Evolutionary conservation across 2,113 vertebrate genomes (phyloP).

Genomic region (Daphoenositta chrysoptera): DNA sequence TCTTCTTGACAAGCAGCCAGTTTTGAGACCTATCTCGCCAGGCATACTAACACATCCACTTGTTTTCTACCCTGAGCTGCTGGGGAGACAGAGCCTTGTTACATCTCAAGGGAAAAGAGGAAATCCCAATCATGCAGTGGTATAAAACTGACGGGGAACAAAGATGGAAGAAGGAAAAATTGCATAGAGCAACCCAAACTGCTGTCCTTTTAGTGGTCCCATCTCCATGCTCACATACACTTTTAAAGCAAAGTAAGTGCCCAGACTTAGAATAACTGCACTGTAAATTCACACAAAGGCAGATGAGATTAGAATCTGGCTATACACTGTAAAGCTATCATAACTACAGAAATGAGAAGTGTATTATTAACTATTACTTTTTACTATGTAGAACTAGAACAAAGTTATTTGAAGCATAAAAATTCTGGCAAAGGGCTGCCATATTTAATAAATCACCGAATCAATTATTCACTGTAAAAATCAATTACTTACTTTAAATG

Average conservation of each 20-base stretch:
- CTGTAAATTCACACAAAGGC: neutral
- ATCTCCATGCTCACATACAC: neutral
- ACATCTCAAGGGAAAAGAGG: neutral
- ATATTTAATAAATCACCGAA: conserved; percentile 59
- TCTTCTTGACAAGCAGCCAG: conserved; percentile 49
- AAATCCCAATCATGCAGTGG: neutral
- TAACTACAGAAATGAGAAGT: conserved; percentile 7
- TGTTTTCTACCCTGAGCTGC: neutral
- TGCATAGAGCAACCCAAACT: neutral
- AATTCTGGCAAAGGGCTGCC: conserved; percentile 29
- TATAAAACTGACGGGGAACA: neutral
- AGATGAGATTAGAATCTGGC: conserved; percentile 22
- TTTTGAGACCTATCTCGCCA: conserved; percentile 16
- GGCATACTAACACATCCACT: conserved; percentile 14
- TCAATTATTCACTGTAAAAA: conserved; percentile 67
- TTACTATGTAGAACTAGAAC: conserved; percentile 28
- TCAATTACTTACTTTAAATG: conserved; percentile 63
- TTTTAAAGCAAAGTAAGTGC: neutral
- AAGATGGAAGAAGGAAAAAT: neutral
- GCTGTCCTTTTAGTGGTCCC: neutral
- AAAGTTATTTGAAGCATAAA: conserved; percentile 56
- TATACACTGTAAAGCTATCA: neutral
- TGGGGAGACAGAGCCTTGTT: neutral
- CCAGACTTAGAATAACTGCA: neutral
- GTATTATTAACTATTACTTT: conserved; percentile 34